Evolutionary conservation across 2,113 vertebrate species (phyloP).

Genomic region (Myrmophylax atrothorax): DNA sequence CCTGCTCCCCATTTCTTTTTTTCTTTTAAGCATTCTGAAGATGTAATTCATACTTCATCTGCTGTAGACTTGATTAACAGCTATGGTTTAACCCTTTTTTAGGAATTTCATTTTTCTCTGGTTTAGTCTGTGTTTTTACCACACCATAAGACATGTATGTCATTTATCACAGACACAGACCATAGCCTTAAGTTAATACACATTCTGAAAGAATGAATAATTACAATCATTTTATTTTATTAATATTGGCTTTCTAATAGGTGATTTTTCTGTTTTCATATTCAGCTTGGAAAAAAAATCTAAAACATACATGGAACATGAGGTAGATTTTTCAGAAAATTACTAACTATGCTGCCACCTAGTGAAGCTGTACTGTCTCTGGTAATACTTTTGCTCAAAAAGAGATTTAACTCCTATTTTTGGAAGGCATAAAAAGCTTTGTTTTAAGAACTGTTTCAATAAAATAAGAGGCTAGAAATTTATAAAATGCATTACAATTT

Average conservation of each 20-base stretch:
- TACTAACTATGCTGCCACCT: slow-evolving; percentile 74
- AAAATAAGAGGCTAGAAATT: not conserved
- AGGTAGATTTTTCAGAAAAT: not conserved
- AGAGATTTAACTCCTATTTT: not conserved
- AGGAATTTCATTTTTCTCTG: not conserved
- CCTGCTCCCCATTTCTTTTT: no score
- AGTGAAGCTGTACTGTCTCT: slow-evolving; percentile 35
- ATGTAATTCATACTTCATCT: not conserved
- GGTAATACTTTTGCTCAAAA: not conserved
- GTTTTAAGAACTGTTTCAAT: not conserved
- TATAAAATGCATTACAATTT: not conserved
- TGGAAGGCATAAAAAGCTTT: not conserved
- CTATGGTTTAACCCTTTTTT: not conserved
- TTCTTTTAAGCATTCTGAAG: not conserved
- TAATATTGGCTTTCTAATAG: not conserved
- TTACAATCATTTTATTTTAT: not conserved
- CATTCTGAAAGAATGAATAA: not conserved
- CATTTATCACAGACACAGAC: not conserved
- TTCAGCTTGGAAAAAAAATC: not conserved
- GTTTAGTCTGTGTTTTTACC: not conserved
- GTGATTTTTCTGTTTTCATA: not conserved
- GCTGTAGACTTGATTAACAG: not conserved
- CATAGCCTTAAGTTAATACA: not conserved
- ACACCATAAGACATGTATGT: no score
- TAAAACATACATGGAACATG: not conserved